A percentile compares a stretch with the other conserved stretches of the same genome.
These are phyloP conservation scores for Calyptomena viridis DNA, from an alignment of 2,113 vertebrate genomes.

Conservation along the genomic window DNA sequence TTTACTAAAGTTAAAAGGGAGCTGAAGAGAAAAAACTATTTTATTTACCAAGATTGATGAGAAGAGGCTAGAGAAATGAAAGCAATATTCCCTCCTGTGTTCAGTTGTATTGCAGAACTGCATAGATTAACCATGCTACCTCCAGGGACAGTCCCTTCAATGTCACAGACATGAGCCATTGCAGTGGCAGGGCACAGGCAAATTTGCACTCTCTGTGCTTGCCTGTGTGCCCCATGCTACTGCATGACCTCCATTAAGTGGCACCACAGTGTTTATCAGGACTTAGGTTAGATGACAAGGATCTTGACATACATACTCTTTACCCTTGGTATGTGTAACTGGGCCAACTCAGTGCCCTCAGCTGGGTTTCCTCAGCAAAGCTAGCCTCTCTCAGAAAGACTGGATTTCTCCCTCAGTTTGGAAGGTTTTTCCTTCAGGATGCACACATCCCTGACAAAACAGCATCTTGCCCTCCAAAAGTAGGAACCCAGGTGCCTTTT, in stretches of 20 bases:
- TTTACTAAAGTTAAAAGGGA: neutral
- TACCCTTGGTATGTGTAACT: neutral
- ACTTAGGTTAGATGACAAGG: neutral
- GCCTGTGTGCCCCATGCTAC: neutral
- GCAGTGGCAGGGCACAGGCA: neutral
- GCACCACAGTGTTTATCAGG: neutral
- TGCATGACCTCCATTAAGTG: neutral
- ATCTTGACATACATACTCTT: neutral
- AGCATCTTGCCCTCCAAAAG: neutral
- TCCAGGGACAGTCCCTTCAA: neutral
- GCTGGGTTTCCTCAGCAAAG: neutral
- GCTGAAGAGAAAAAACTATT: neutral
- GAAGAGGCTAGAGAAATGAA: neutral
- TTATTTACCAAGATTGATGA: constrained; percentile 3
- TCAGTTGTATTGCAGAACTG: neutral
- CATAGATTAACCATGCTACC: neutral
- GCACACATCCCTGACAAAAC: neutral
- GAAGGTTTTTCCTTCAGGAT: neutral
- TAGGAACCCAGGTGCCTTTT: fast-evolving
- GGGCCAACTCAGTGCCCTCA: neutral
- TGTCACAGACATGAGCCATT: neutral
- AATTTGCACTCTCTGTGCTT: neutral
- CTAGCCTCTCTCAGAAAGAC: neutral
- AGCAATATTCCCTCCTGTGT: neutral
- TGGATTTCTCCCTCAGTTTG: neutral